phyloP scores from a whole-genome alignment of 2,888 invertebrate species.

The Monochamus alternatus region DNA sequence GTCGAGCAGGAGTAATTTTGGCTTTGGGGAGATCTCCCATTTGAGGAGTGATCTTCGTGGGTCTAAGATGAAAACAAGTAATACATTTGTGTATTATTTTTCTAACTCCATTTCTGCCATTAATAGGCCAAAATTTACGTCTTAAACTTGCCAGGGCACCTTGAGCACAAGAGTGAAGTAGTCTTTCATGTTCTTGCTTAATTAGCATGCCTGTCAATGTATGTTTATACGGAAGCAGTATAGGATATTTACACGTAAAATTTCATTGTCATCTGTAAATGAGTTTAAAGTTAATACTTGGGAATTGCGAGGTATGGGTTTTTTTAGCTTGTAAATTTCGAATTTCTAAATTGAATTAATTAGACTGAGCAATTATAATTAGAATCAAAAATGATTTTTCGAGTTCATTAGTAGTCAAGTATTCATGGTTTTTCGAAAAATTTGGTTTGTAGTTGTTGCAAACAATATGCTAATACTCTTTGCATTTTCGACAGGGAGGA shows the following conservation, averaged over 20 bases:
- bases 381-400: background rate
- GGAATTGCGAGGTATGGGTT: background rate
- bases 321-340: background rate
- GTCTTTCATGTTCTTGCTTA: conserved; percentile 17
- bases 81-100: conserved; percentile 22
- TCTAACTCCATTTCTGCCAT: conserved; percentile 27
- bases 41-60: conserved; percentile 3
- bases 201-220: conserved; percentile 30
- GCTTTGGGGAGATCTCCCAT: conserved; percentile 48
- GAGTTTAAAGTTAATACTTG: conserved; percentile 27
- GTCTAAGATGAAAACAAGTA: conserved; percentile 38
- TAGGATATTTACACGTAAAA: conserved; percentile 44
- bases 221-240: conserved; percentile 40
- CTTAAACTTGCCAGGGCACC: conserved; percentile 23
- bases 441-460: background rate
- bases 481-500: background rate
- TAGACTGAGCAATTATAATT: background rate
- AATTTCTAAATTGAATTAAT: conserved; percentile 3
- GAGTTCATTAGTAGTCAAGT: conserved; percentile 1
- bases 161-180: conserved; percentile 34
- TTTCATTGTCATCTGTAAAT: conserved; percentile 29
- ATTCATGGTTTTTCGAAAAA: background rate
- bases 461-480: background rate
- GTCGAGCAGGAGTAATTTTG: conserved; percentile 27
- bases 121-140: conserved; percentile 35